Evolutionary conservation across 2,797 vertebrate species (phyloP).

Genomic region (Oreochromis grahami): DNA sequence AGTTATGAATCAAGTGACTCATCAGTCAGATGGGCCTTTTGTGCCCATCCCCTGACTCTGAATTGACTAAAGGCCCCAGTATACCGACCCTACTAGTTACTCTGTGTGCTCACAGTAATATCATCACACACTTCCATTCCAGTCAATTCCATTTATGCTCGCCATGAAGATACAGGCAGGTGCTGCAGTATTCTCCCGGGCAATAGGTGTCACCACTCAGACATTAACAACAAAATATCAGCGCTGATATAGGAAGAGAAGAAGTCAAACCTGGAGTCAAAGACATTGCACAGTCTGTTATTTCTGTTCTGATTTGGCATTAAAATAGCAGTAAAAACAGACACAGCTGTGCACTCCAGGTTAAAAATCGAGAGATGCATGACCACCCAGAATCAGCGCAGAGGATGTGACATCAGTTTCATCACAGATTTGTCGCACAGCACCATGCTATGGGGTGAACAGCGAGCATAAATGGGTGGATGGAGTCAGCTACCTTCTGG

Average conservation of each 20-base stretch:
- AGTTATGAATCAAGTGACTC: background rate
- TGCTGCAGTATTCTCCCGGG: background rate
- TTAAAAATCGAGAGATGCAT: accelerated
- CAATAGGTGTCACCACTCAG: background rate
- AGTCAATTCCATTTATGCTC: no score
- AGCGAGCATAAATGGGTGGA: background rate
- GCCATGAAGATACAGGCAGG: background rate
- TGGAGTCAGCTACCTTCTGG: background rate
- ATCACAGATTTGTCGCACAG: background rate
- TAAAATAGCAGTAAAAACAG: background rate
- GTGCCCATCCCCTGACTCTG: no score
- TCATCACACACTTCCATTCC: no score
- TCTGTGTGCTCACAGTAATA: no score
- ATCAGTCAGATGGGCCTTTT: background rate
- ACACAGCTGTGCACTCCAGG: background rate
- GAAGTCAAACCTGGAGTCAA: background rate
- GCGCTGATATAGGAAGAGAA: background rate
- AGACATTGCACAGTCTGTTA: background rate
- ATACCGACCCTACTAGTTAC: no score
- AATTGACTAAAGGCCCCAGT: no score
- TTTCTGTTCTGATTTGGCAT: background rate
- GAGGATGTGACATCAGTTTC: background rate
- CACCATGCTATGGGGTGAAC: accelerated
- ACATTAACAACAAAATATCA: background rate
- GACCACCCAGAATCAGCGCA: background rate